phyloP scores from a whole-genome alignment of 2,113 vertebrate genomes.

The Marcusenius ussheri region DNA sequence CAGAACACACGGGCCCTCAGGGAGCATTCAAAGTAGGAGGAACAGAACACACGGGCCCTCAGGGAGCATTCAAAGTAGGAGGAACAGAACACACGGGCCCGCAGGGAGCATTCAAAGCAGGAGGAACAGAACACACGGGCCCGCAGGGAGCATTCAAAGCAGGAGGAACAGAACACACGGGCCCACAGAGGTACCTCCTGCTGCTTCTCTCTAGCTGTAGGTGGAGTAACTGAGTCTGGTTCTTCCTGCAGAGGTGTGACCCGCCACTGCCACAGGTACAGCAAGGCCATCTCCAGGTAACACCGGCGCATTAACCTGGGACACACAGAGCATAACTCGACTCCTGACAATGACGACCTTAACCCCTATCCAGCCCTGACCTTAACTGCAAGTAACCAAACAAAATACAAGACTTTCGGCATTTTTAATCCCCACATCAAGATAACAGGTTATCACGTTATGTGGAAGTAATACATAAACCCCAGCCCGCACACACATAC shows the following conservation, averaged over 20 bases:
- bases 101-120: neutral
- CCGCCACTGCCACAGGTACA: constrained; percentile 50
- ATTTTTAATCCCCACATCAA: neutral
- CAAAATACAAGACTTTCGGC: neutral
- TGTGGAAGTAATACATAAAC: neutral
- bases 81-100: no score
- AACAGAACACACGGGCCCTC: no score
- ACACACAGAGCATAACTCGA: constrained; percentile 22
- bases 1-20: no score
- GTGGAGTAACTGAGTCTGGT: neutral
- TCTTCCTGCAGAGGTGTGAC: neutral
- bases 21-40: no score
- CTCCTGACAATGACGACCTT: neutral
- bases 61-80: no score
- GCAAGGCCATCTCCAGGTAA: constrained; percentile 71
- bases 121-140: no score
- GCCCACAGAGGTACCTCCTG: neutral
- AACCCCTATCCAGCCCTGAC: neutral
- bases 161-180: neutral
- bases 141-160: neutral
- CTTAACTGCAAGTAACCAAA: neutral
- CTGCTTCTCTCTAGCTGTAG: constrained; percentile 18
- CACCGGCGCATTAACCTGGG: constrained; percentile 64
- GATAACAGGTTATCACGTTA: neutral
- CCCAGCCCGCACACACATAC: neutral